These are phyloP conservation scores for Bos indicus DNA, from an alignment of 2,113 vertebrate species.

Conservation along the genomic window DNA sequence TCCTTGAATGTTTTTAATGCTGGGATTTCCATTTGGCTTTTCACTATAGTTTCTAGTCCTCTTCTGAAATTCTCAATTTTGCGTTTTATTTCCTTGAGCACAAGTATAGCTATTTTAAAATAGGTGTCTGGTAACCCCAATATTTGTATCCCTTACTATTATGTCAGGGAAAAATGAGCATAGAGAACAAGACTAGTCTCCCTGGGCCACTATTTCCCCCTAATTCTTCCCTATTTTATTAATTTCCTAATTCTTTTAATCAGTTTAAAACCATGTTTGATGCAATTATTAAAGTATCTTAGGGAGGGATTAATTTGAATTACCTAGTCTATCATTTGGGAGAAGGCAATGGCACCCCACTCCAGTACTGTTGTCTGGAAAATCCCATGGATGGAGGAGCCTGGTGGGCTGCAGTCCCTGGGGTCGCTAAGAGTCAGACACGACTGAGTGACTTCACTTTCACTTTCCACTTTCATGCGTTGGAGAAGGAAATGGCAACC, in stretches of 20 bases:
- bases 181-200: not conserved
- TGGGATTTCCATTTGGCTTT: not conserved
- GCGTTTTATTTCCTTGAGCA: not conserved
- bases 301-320: not conserved
- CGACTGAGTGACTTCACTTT: too few relatives aligned
- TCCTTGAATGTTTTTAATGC: not conserved
- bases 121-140: not conserved
- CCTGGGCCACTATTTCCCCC: not conserved
- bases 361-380: too few relatives aligned
- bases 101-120: not conserved
- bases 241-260: not conserved
- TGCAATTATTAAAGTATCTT: not conserved
- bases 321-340: not conserved
- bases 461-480: too few relatives aligned
- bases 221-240: not conserved
- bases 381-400: too few relatives aligned
- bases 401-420: too few relatives aligned
- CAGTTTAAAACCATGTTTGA: not conserved
- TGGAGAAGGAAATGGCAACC: too few relatives aligned
- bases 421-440: too few relatives aligned
- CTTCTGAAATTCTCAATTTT: constrained; percentile 16
- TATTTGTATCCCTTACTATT: not conserved
- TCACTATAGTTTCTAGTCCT: not conserved
- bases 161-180: not conserved
- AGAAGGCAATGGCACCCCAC: too few relatives aligned